Conservation (phyloP, 1,140 invertebrate species). For the Steinernema feltiae region DNA sequence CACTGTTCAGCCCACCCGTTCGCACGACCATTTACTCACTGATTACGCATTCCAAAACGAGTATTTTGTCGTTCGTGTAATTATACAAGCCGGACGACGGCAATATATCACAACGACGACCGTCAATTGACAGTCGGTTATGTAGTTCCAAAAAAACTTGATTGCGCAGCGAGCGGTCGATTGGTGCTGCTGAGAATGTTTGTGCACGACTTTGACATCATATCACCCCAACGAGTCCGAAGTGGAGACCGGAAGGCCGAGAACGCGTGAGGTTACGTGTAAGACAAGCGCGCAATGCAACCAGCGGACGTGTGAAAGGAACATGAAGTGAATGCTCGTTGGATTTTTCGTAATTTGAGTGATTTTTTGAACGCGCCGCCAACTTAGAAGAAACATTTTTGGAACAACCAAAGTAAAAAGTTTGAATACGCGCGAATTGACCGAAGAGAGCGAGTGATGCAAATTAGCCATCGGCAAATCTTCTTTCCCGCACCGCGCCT, state of each 20-base stretch:
- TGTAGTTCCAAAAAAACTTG: slow-evolving; percentile 6
- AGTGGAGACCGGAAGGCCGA: neutral
- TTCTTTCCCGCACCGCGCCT: neutral
- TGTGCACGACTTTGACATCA: slow-evolving; percentile 7
- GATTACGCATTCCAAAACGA: neutral
- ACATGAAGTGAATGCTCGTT: neutral
- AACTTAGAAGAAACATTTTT: neutral
- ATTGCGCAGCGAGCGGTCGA: neutral
- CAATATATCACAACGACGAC: neutral
- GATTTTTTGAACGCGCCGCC: no score
- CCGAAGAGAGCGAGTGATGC: neutral
- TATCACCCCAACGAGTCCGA: neutral
- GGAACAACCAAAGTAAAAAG: neutral
- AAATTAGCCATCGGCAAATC: slow-evolving; percentile 10
- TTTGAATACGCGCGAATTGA: neutral
- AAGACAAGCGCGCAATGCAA: neutral
- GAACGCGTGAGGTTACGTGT: neutral
- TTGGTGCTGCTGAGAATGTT: neutral
- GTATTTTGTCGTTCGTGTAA: slow-evolving; percentile 9
- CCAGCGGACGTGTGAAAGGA: neutral
- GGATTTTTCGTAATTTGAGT: neutral
- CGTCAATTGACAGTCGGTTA: slow-evolving; percentile 2
- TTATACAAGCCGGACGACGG: neutral
- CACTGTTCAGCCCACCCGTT: neutral
- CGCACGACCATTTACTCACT: neutral